These are phyloP conservation scores for Rhynchomys soricoides DNA, from an alignment of 2,113 vertebrate species.

Conservation along the genomic window DNA sequence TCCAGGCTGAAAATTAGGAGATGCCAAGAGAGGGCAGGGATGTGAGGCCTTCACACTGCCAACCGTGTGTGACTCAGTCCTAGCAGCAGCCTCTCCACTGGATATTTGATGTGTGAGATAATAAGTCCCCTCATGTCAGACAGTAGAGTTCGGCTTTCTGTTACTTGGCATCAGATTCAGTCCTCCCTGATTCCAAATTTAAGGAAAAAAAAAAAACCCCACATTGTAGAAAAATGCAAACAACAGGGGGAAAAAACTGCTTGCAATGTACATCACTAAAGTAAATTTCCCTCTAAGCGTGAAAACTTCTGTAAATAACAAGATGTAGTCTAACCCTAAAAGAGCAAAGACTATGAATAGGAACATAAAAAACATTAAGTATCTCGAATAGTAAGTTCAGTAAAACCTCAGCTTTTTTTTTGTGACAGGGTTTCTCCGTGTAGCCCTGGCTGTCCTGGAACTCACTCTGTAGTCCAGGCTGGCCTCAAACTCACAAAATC, in stretches of 20 bases:
- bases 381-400: not conserved
- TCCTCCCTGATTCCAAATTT: not conserved
- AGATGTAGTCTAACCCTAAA: not conserved
- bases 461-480: too few relatives aligned
- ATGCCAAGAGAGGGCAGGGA: not conserved
- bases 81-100: not conserved
- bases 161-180: conserved; percentile 25
- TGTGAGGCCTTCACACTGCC: not conserved
- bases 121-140: not conserved
- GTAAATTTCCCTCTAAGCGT: not conserved
- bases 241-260: not conserved
- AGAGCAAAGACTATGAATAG: not conserved
- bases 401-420: not conserved
- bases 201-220: conserved; percentile 46
- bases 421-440: too few relatives aligned
- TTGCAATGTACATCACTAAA: not conserved
- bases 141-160: not conserved
- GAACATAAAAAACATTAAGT: not conserved
- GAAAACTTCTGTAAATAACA: not conserved
- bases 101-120: not conserved
- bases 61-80: not conserved
- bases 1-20: not conserved
- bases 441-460: too few relatives aligned
- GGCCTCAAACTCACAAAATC: too few relatives aligned
- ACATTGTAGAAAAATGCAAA: conserved; percentile 19